These are phyloP conservation scores for Cygnus olor DNA, from an alignment of 2,797 vertebrate species.

Conservation along the genomic window DNA sequence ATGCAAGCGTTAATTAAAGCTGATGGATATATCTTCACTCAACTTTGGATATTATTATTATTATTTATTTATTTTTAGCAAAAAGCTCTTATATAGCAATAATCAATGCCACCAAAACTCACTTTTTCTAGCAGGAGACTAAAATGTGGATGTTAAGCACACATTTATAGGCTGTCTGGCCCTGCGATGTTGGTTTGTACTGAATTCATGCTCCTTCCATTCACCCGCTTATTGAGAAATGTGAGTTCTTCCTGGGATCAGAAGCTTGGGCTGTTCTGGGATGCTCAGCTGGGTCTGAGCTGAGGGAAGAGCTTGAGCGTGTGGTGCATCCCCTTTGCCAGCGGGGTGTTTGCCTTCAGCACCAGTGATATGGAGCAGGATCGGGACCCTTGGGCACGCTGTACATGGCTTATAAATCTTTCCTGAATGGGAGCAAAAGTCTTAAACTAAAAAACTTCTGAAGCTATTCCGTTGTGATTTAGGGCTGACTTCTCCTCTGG, in stretches of 20 bases:
- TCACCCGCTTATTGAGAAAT: background rate
- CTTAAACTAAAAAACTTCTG: background rate
- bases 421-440: background rate
- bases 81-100: background rate
- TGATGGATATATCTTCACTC: background rate
- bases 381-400: background rate
- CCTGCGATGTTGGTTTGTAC: background rate
- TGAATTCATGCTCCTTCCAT: background rate
- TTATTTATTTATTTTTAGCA: background rate
- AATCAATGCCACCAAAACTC: background rate
- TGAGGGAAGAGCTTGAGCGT: background rate
- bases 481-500: background rate
- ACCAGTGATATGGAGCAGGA: rapidly evolving
- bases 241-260: background rate
- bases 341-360: background rate
- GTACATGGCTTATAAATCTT: background rate
- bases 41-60: background rate
- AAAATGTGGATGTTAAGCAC: background rate
- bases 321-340: background rate
- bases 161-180: background rate
- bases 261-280: background rate
- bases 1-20: background rate
- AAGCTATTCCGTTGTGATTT: background rate
- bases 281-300: background rate
- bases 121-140: background rate